Evolutionary conservation across 53 echinoderm and acorn worm genomes (phyloP), one percentile per base, ranked within the genome.

Genomic region (Arbacia lixula): DNA sequence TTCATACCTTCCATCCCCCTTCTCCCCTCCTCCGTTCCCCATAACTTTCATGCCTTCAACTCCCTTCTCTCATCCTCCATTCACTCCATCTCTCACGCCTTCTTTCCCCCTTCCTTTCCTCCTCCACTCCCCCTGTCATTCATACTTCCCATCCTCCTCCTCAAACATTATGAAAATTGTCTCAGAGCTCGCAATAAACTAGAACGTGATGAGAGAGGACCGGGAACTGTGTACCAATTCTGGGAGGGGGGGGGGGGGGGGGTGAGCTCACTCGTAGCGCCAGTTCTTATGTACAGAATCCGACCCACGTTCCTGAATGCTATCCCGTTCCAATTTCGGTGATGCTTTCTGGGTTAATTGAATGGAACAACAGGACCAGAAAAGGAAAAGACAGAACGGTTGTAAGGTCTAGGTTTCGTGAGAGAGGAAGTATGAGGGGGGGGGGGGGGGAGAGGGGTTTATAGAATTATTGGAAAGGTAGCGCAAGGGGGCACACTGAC

Each of bases 311-410:
- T n/a, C n/a, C n/a, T n/a, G n/a, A n/a, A n/a, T n/a, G n/a, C 46
- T 14, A 46, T 10, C 14, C 46, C 71, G 40, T 40, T 71, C 71
- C 71, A 71, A 26, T 71, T 71, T 71, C 71, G 27, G 0, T 11
- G 71, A 71, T 65, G 43, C 41, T 71, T 71, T 71, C 71, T 71
- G 71, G 71, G 71, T 71, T 71, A 71, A 71, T 71, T 71, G 71
- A 42, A 71, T 71, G 71, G 41, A 71, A 71, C 71, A 71, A 71
- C 71, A 71, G 42, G 36, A 65, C 65, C 22, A 65, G 65, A 37
- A 65, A 36, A n/a, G 65, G 65, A 36, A 65, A 65, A 37, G 37
- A 65, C 37, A 37, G 37, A 28, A 37, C n/a, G 65, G 65, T 36
- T 36, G 37, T 65, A 65, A 21, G 21, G 71, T 40, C 71, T 71